These are phyloP conservation scores for Talpa occidentalis DNA, from an alignment of 2,113 vertebrate species.

Conservation along the genomic window DNA sequence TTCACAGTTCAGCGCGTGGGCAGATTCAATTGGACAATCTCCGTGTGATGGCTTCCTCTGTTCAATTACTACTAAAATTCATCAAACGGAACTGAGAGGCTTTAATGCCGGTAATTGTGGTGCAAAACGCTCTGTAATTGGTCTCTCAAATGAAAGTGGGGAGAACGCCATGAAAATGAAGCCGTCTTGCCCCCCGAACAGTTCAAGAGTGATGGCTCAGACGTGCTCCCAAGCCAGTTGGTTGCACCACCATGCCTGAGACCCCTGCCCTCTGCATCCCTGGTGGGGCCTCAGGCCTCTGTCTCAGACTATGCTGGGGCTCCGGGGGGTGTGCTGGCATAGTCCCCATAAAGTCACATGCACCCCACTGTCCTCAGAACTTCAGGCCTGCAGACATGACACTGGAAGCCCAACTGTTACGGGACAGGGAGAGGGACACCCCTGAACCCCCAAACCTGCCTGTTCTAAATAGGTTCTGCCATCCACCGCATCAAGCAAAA, in stretches of 20 bases:
- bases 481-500: too few species aligned
- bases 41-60: slow-evolving; percentile 87
- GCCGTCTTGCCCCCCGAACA: slow-evolving; percentile 79
- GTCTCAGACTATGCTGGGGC: not conserved
- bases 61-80: slow-evolving; percentile 91
- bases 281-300: not conserved
- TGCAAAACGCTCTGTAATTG: slow-evolving; percentile 89
- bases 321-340: not conserved
- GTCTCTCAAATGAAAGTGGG: slow-evolving; percentile 89
- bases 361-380: not conserved
- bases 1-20: slow-evolving; percentile 86
- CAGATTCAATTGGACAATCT: slow-evolving; percentile 87
- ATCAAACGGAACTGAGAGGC: slow-evolving; percentile 89
- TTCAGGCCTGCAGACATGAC: not conserved
- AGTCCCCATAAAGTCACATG: accelerated
- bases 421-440: too few species aligned
- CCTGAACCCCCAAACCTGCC: too few species aligned
- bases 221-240: slow-evolving; percentile 58
- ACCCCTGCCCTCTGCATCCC: not conserved
- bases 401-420: too few species aligned
- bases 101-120: slow-evolving; percentile 88
- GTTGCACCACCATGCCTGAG: not conserved
- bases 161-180: slow-evolving; percentile 85
- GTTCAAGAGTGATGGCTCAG: slow-evolving; percentile 80
- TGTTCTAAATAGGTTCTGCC: too few species aligned